Evolutionary conservation across 2,113 vertebrate genomes (phyloP).

Genomic region (Urocynchramus pylzowi): DNA sequence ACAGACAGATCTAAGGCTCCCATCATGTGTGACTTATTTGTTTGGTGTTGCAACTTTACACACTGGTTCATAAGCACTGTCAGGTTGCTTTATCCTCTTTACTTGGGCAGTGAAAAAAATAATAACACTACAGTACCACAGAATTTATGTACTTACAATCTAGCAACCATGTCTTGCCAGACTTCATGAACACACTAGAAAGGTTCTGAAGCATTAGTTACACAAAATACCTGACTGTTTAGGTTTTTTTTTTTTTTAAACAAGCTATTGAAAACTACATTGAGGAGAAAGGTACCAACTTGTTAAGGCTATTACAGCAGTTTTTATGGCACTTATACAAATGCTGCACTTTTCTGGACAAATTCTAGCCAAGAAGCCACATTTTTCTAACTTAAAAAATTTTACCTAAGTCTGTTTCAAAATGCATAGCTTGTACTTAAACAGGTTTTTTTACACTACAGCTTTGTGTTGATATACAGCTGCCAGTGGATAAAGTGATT

Average conservation of each 20-base stretch:
- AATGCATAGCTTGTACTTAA: background rate
- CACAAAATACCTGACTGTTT: background rate
- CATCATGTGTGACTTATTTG: background rate
- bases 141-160: background rate
- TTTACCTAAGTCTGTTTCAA: background rate
- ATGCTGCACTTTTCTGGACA: background rate
- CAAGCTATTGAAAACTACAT: background rate
- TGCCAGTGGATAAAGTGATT: background rate
- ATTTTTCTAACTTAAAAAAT: background rate
- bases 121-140: background rate
- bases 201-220: background rate
- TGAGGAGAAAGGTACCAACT: background rate
- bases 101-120: background rate
- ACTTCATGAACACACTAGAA: background rate
- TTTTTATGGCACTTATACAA: background rate
- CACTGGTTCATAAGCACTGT: background rate
- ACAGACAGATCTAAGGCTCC: background rate
- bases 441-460: background rate
- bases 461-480: background rate
- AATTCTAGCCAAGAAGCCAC: background rate
- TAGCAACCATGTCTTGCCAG: background rate
- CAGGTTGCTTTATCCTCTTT: background rate
- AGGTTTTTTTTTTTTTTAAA: background rate
- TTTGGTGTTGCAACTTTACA: background rate
- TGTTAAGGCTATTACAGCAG: background rate